Percentiles rank a stretch among this genome's conserved stretches.
Evolutionary conservation across 1,140 invertebrate species (phyloP).

Genomic region (Asbolus verrucosus): DNA sequence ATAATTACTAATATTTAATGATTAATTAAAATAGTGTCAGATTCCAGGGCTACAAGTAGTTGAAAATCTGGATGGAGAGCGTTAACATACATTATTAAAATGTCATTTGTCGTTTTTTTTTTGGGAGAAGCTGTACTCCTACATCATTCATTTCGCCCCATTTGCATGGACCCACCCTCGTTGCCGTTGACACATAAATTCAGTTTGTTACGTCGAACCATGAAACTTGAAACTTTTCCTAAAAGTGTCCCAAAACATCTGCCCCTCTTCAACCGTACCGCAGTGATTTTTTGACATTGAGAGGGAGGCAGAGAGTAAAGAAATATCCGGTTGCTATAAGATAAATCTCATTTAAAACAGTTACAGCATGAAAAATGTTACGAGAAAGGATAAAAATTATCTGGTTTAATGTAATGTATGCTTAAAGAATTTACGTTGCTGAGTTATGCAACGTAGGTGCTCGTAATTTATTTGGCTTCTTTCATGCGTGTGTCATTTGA

Average conservation of each 20-base stretch:
- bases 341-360: too few relatives aligned
- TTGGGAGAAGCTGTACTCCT: not conserved
- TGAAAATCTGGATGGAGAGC: too few relatives aligned
- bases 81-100: too few relatives aligned
- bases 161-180: slow-evolving; percentile 21
- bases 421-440: not conserved
- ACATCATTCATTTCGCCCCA: not conserved
- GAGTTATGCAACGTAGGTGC: not conserved
- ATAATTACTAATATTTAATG: too few relatives aligned
- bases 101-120: too few relatives aligned
- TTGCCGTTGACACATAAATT: slow-evolving; percentile 5
- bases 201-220: not conserved
- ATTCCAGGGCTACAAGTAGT: too few relatives aligned
- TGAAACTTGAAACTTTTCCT: slow-evolving; percentile 24
- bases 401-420: not conserved
- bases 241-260: slow-evolving; percentile 7
- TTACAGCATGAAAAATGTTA: not conserved
- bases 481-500: slow-evolving; percentile 4
- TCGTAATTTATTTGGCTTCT: slow-evolving; percentile 12
- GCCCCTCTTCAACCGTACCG: too few relatives aligned
- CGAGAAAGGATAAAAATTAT: not conserved
- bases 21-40: too few relatives aligned
- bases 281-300: too few relatives aligned
- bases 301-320: too few relatives aligned
- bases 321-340: slow-evolving; percentile 8